Evolutionary conservation across 2,888 invertebrate genomes (phyloP).

Genomic region (Eupithecia tripunctaria): DNA sequence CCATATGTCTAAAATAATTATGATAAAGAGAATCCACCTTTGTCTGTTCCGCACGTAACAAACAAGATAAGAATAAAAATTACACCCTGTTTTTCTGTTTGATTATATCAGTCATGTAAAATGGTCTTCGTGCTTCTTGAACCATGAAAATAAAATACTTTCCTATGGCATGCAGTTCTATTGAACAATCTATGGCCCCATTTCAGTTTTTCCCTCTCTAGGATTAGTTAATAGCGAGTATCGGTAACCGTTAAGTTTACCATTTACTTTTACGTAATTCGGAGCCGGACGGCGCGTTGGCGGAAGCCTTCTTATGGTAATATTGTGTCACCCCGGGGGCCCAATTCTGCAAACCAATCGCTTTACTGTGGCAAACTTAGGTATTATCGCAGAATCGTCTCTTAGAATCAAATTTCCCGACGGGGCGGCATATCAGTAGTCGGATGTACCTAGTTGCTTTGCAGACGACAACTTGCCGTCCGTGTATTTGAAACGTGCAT

Average conservation of each 20-base stretch:
- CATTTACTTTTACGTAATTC: conserved; percentile 37
- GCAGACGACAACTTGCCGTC: no score
- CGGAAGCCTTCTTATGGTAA: conserved; percentile 66
- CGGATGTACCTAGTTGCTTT: no score
- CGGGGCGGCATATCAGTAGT: no score
- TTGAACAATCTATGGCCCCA: conserved; percentile 1
- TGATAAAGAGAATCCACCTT: not conserved
- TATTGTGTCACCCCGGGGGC: conserved; percentile 43
- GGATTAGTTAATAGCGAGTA: conserved; percentile 44
- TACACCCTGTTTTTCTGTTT: not conserved
- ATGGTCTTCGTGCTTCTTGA: not conserved
- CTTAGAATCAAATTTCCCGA: no score
- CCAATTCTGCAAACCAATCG: no score
- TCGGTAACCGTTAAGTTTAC: conserved; percentile 53
- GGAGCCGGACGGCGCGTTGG: conserved; percentile 40
- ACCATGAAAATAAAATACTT: not conserved
- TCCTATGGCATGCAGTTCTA: not conserved
- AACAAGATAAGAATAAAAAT: not conserved
- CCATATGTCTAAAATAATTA: not conserved
- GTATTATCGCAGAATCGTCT: no score
- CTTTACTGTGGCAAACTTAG: no score
- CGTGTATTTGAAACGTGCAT: no score
- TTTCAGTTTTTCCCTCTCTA: conserved; percentile 8
- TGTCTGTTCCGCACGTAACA: not conserved
- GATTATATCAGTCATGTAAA: not conserved